A percentile compares a stretch with the other conserved stretches of the same genome.
phyloP scores from a whole-genome alignment of 2,888 invertebrate genomes.

The Fissipunctia ypsillon region DNA sequence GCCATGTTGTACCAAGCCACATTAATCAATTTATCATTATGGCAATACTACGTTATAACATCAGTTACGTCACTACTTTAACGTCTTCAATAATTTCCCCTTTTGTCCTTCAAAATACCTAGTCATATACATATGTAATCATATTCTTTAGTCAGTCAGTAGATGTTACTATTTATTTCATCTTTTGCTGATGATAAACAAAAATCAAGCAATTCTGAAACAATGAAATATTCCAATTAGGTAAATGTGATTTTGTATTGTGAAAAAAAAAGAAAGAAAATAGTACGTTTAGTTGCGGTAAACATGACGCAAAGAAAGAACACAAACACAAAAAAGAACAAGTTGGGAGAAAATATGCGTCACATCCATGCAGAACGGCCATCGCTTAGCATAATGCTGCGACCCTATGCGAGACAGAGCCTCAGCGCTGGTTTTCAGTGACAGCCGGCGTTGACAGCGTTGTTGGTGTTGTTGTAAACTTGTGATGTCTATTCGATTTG shows the following conservation, averaged over 20 bases:
- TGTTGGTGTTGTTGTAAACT: too few relatives aligned
- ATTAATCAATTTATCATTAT: conserved; percentile 19
- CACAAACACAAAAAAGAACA: too few relatives aligned
- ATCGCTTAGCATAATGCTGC: too few relatives aligned
- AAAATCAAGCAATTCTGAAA: not conserved
- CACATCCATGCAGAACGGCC: too few relatives aligned
- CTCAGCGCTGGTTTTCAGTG: too few relatives aligned
- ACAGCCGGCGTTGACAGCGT: too few relatives aligned
- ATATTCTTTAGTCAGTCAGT: not conserved
- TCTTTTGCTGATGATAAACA: not conserved
- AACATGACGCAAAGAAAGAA: too few relatives aligned
- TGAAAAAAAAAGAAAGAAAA: too few relatives aligned
- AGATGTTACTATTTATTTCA: not conserved
- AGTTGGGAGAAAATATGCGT: too few relatives aligned
- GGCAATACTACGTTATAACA: not conserved
- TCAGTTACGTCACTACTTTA: not conserved
- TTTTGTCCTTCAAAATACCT: not conserved
- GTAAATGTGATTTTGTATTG: not conserved
- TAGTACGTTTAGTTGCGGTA: too few relatives aligned
- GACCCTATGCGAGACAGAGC: too few relatives aligned
- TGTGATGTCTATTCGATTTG: not conserved
- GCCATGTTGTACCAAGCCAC: not conserved
- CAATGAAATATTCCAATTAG: not conserved
- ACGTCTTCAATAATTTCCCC: not conserved
- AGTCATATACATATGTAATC: not conserved